These are phyloP conservation scores for Argyrosomus regius DNA, from an alignment of 2,797 vertebrate genomes.

Conservation along the genomic window DNA sequence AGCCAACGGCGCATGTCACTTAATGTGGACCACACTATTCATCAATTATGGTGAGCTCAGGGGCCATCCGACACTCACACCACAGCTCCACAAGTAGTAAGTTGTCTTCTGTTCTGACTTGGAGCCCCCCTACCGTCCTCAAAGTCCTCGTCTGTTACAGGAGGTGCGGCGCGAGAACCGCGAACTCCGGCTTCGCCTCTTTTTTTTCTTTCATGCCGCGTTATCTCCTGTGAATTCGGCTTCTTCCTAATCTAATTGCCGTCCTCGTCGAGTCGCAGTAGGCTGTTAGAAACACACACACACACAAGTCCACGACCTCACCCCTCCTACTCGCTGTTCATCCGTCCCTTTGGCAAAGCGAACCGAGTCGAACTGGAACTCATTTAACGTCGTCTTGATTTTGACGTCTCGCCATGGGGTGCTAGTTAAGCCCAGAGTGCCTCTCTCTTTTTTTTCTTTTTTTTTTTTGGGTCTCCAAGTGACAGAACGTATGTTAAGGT, in stretches of 20 bases:
- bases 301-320: constrained; percentile 44
- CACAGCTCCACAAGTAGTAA: constrained; percentile 71
- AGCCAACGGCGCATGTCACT: constrained; percentile 84
- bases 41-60: constrained; percentile 81
- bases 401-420: constrained; percentile 49
- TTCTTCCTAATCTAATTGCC: constrained; percentile 51
- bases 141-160: constrained; percentile 72
- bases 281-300: constrained; percentile 31
- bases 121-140: constrained; percentile 62
- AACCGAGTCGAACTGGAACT: constrained; percentile 64
- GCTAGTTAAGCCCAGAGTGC: constrained; percentile 49
- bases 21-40: constrained; percentile 83
- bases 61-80: constrained; percentile 67
- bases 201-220: constrained; percentile 42
- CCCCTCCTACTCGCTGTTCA: constrained; percentile 45
- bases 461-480: constrained; percentile 46
- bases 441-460: neutral
- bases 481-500: constrained; percentile 69
- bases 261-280: constrained; percentile 51
- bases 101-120: constrained; percentile 81
- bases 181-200: constrained; percentile 29
- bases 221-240: constrained; percentile 45
- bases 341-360: constrained; percentile 58
- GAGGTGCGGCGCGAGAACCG: constrained; percentile 68
- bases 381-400: constrained; percentile 57